Evolutionary conservation across 2,888 invertebrate species (phyloP).

Genomic region (Margaritifera margaritifera): DNA sequence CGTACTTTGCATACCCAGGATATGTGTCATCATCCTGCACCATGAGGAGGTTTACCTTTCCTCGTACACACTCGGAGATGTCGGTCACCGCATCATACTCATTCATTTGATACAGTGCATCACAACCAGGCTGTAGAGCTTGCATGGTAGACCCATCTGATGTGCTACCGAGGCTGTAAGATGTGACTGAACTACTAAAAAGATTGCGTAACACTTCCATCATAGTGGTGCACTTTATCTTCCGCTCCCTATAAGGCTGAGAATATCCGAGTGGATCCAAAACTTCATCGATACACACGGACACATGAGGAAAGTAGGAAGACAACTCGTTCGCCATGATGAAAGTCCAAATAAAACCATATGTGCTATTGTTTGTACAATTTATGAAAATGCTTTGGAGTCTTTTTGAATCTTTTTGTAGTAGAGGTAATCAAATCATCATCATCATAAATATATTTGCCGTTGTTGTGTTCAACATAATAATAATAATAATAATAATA

Average conservation of each 20-base stretch:
- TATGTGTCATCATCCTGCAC: not conserved
- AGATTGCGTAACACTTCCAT: not conserved
- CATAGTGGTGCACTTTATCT: not conserved
- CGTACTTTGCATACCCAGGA: constrained; percentile 2
- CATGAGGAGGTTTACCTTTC: not conserved
- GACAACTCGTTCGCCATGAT: no score
- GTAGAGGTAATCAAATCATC: no score
- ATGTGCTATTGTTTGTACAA: no score
- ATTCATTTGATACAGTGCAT: not conserved
- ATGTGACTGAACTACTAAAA: not conserved
- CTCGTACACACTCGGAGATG: not conserved
- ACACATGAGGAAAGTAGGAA: not conserved
- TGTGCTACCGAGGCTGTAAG: constrained; percentile 8
- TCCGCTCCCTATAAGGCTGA: constrained; percentile 3
- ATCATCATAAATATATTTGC: no score
- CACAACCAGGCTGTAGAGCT: constrained; percentile 1
- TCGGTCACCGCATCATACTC: not conserved
- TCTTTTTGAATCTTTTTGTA: no score
- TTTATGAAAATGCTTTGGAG: no score
- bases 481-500: no score
- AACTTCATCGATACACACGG: not conserved
- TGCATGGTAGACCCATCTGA: constrained; percentile 5
- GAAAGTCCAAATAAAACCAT: no score
- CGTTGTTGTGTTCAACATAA: no score
- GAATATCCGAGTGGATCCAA: not conserved